Evolutionary conservation across 2,113 vertebrate genomes (phyloP).

Genomic region (Triplophysa dalaica): DNA sequence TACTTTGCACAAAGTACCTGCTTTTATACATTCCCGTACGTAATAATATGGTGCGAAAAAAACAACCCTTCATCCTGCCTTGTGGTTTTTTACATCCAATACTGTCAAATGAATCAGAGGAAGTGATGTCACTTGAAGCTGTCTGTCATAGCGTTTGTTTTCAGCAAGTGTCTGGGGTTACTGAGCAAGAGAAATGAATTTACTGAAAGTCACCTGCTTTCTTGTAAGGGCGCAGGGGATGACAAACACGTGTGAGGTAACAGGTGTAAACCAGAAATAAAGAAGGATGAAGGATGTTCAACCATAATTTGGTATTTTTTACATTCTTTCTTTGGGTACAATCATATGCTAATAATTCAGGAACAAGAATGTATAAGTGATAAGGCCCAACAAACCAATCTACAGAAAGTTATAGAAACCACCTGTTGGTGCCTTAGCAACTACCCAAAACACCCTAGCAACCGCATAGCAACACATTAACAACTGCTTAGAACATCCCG

Average conservation of each 20-base stretch:
- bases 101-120: conserved; percentile 21
- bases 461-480: not conserved
- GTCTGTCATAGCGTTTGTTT: conserved; percentile 15
- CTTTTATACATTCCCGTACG: not conserved
- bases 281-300: too few species aligned
- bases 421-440: too few species aligned
- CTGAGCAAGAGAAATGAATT: conserved; percentile 33
- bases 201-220: conserved; percentile 49
- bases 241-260: not conserved
- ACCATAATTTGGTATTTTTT: too few species aligned
- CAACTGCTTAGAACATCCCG: not conserved
- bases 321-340: too few species aligned
- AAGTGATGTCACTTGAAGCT: conserved; percentile 43
- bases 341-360: too few species aligned
- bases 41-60: not conserved
- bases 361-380: too few species aligned
- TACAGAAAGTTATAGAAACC: too few species aligned
- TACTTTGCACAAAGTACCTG: not conserved
- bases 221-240: conserved; percentile 16
- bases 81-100: conserved; percentile 30
- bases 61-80: conserved; percentile 18
- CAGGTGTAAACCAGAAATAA: too few species aligned
- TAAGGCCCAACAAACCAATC: too few species aligned
- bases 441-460: too few species aligned
- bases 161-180: conserved; percentile 26